phyloP scores from a whole-genome alignment of 1,140 invertebrate species.

The Drosophila arawakana region DNA sequence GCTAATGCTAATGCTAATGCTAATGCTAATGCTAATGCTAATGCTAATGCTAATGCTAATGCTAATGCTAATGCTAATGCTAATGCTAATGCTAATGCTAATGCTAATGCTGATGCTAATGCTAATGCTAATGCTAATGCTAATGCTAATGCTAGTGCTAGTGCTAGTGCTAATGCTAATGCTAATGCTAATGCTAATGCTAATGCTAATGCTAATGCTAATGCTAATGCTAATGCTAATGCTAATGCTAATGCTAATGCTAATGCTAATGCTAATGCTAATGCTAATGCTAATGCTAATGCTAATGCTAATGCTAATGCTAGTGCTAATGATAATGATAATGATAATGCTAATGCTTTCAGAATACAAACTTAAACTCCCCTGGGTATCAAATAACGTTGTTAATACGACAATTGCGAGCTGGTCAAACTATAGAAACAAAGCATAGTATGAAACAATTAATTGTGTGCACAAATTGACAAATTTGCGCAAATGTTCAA shows the following conservation, averaged over 20 bases:
- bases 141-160: not conserved
- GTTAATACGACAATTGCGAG: not conserved
- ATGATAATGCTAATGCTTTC: not conserved
- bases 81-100: not conserved
- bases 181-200: no score
- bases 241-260: no score
- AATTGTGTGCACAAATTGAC: slow-evolving; percentile 2
- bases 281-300: not conserved
- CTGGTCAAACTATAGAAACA: not conserved
- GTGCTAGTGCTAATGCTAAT: no score
- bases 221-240: no score
- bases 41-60: not conserved
- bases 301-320: no score
- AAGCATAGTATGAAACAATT: not conserved
- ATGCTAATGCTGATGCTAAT: not conserved
- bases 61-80: not conserved
- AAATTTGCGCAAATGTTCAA: slow-evolving; percentile 39
- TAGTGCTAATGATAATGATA: not conserved
- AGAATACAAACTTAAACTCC: not conserved
- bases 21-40: not conserved
- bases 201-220: no score
- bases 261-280: not conserved
- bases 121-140: not conserved
- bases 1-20: not conserved
- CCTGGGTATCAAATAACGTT: not conserved